Conservation (phyloP, 2,888 invertebrate species). For the Clanis bilineata region DNA sequence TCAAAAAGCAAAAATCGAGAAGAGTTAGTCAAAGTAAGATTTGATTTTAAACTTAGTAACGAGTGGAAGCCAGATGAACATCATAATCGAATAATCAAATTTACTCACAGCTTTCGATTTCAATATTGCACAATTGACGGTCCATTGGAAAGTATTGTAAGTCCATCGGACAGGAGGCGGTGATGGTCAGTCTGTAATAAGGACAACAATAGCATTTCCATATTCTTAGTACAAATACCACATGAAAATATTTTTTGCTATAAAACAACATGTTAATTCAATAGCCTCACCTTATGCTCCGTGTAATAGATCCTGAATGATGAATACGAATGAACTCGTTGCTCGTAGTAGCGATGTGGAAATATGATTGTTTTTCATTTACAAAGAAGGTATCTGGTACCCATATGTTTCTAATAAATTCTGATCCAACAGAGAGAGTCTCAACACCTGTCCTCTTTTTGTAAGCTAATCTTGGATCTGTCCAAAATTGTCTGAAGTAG, state of each 20-base stretch:
- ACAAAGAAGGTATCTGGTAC: conserved; percentile 99
- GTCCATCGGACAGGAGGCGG: conserved; percentile 97
- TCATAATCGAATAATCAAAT: conserved; percentile 3
- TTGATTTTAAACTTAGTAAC: conserved; percentile 23
- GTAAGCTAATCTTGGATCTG: conserved; percentile 96
- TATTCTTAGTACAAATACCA: not conserved
- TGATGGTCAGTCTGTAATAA: conserved; percentile 92
- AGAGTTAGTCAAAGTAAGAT: conserved; percentile 24
- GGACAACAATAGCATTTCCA: conserved; percentile 13
- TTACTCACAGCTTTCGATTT: conserved; percentile 98
- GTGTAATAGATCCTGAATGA: conserved; percentile 95
- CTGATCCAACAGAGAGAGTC: conserved; percentile 95
- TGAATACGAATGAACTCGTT: conserved; percentile 99
- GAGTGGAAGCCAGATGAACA: conserved; percentile 30
- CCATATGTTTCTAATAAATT: conserved; percentile 99
- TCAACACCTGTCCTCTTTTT: conserved; percentile 93
- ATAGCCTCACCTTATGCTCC: conserved; percentile 93
- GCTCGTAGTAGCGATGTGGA: conserved; percentile 99
- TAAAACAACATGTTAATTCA: not conserved
- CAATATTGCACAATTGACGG: conserved; percentile 95
- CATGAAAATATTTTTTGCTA: not conserved
- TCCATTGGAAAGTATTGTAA: conserved; percentile 98
- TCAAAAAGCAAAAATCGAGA: conserved; percentile 32
- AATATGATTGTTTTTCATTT: conserved; percentile 99
- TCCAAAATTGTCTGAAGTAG: conserved; percentile 99